Evolutionary conservation across 2,797 vertebrate species (phyloP).

Genomic region (Coregonus ussuriensis): DNA sequence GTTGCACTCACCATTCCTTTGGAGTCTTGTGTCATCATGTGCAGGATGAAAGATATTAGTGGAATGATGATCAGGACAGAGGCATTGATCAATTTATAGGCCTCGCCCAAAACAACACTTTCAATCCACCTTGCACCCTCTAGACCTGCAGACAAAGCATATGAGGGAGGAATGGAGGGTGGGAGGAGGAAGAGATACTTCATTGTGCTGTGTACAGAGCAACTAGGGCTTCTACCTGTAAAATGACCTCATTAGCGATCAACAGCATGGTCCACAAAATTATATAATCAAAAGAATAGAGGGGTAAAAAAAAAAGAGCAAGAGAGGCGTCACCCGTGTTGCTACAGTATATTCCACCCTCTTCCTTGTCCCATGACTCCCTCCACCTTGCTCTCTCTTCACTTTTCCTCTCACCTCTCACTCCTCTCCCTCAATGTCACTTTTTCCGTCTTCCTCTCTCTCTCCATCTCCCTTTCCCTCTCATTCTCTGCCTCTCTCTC

Average conservation of each 20-base stretch:
- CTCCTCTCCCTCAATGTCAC: conserved; percentile 43
- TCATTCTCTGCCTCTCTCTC: not conserved
- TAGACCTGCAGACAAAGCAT: conserved; percentile 48
- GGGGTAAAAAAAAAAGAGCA: conserved; percentile 8
- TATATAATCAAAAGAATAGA: conserved; percentile 30
- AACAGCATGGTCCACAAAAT: conserved; percentile 47
- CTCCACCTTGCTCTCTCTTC: conserved; percentile 1
- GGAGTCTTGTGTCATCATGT: conserved; percentile 31
- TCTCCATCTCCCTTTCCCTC: conserved; percentile 10
- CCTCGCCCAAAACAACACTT: conserved; percentile 51
- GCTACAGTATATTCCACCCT: not conserved
- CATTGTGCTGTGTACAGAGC: conserved; percentile 50
- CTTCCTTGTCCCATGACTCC: not conserved
- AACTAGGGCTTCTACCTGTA: conserved; percentile 45
- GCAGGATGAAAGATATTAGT: conserved; percentile 20
- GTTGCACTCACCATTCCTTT: conserved; percentile 61
- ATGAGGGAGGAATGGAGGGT: conserved; percentile 21
- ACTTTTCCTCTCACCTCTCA: not conserved
- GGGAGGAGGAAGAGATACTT: conserved; percentile 21
- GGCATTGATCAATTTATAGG: conserved; percentile 67
- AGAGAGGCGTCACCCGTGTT: not conserved
- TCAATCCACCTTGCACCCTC: conserved; percentile 40
- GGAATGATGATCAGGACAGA: conserved; percentile 35
- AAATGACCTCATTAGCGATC: conserved; percentile 52
- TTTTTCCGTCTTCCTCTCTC: conserved; percentile 21